Evolutionary conservation across 1,140 invertebrate species (phyloP).

Genomic region (Phocides pigmalion): DNA sequence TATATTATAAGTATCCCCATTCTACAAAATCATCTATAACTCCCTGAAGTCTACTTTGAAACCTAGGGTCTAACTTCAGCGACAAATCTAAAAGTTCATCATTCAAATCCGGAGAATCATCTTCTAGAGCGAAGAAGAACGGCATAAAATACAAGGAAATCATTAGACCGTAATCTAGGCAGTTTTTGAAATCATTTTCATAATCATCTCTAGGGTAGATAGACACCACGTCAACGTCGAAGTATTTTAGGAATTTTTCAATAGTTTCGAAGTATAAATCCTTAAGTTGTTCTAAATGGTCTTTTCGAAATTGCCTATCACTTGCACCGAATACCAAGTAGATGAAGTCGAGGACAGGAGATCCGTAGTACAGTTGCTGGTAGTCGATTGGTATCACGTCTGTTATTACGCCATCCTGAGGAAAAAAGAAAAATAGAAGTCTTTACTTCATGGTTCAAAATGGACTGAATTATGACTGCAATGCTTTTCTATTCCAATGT

Average conservation of each 20-base stretch:
- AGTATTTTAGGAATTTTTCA: conserved; percentile 49
- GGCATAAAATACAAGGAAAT: conserved; percentile 53
- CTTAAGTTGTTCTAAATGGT: conserved; percentile 50
- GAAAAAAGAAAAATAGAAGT: neutral
- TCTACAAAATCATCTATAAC: conserved; percentile 60
- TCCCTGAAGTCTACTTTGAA: conserved; percentile 46
- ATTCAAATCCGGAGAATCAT: conserved; percentile 51
- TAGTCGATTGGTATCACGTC: conserved; percentile 62
- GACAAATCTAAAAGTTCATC: conserved; percentile 44
- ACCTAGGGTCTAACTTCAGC: conserved; percentile 46
- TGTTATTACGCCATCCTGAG: conserved; percentile 52
- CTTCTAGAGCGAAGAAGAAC: conserved; percentile 48
- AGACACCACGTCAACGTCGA: conserved; percentile 47
- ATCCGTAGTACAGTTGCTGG: conserved; percentile 63
- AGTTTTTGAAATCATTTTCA: conserved; percentile 49
- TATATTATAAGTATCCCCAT: conserved; percentile 38
- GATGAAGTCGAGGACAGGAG: conserved; percentile 60
- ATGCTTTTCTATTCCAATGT: too few relatives aligned
- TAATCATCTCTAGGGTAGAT: conserved; percentile 51
- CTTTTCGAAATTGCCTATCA: conserved; percentile 53
- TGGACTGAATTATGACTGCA: too few relatives aligned
- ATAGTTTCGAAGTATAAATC: conserved; percentile 54
- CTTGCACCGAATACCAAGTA: conserved; percentile 62
- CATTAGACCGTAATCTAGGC: conserved; percentile 56
- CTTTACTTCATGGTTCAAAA: too few relatives aligned